These are phyloP conservation scores for Forbesichthys agassizii DNA, from an alignment of 2,113 vertebrate species.

Conservation along the genomic window DNA sequence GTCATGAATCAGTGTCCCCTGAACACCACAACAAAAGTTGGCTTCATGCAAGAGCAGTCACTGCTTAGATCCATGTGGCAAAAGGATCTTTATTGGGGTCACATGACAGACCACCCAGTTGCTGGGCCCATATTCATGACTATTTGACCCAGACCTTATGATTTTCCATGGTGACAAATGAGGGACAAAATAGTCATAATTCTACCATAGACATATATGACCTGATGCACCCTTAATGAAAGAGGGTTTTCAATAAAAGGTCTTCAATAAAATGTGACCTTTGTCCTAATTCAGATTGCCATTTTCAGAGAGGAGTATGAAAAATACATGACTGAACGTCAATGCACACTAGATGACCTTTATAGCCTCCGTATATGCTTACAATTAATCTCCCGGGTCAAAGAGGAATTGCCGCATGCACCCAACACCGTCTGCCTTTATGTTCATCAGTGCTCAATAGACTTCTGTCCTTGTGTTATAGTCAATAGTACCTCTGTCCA, in stretches of 20 bases:
- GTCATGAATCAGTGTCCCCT: conserved; percentile 53
- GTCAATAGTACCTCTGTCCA: neutral
- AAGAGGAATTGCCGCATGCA: conserved; percentile 22
- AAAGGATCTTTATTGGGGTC: conserved; percentile 64
- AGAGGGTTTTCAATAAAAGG: conserved; percentile 36
- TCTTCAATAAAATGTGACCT: conserved; percentile 20
- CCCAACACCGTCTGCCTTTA: conserved; percentile 40
- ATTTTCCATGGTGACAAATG: conserved; percentile 51
- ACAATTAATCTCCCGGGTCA: conserved; percentile 25
- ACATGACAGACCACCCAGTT: conserved; percentile 73
- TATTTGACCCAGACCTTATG: conserved; percentile 17
- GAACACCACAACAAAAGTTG: conserved; percentile 55
- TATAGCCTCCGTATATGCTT: neutral
- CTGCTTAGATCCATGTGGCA: conserved; percentile 28
- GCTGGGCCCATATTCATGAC: conserved; percentile 49
- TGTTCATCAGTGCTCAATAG: conserved; percentile 21
- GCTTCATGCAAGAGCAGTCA: conserved; percentile 56
- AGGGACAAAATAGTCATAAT: conserved; percentile 58
- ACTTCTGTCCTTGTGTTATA: conserved; percentile 10
- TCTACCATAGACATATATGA: conserved; percentile 51
- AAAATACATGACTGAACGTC: conserved; percentile 47
- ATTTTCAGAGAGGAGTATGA: conserved; percentile 28
- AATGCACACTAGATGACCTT: conserved; percentile 18
- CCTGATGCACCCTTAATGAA: conserved; percentile 45
- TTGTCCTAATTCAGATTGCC: conserved; percentile 38